A percentile compares a stretch with the other conserved stretches of the same genome.
phyloP scores from a whole-genome alignment of 2,113 vertebrate species.

The Probosciger aterrimus region DNA sequence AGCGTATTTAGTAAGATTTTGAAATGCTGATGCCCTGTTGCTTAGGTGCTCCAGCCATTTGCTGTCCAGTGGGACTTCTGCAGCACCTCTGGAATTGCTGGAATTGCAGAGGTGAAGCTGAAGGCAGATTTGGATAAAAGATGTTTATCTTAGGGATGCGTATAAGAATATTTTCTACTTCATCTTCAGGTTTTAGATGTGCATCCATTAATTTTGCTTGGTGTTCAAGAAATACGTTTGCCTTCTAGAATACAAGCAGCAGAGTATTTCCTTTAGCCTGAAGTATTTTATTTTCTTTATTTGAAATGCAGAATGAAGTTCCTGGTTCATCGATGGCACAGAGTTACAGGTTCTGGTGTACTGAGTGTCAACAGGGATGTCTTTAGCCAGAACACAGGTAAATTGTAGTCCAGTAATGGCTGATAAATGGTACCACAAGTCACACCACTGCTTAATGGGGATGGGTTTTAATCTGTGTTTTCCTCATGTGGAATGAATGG shows the following conservation, averaged over 20 bases:
- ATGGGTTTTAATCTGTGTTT: neutral
- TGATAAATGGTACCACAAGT: neutral
- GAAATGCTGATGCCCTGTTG: neutral
- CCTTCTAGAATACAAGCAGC: neutral
- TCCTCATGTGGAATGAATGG: neutral
- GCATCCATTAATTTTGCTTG: neutral
- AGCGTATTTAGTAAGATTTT: neutral
- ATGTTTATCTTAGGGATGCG: neutral
- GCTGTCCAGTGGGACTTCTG: neutral
- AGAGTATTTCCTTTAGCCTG: neutral
- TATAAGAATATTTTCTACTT: neutral
- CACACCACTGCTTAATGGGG: neutral
- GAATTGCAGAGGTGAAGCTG: neutral
- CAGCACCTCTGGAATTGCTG: neutral
- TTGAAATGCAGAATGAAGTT: conserved; percentile 88
- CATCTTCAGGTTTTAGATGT: neutral
- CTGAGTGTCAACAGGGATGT: conserved; percentile 78
- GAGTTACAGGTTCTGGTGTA: conserved; percentile 77
- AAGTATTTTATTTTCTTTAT: neutral
- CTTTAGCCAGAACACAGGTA: conserved; percentile 81
- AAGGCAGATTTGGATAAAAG: neutral
- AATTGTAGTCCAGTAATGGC: neutral
- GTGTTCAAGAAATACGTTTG: neutral
- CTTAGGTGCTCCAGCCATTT: neutral
- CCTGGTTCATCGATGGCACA: conserved; percentile 91